A percentile compares a stretch with the other conserved stretches of the same genome.
Evolutionary conservation across 2,888 invertebrate genomes (phyloP).

Genomic region (Apoderus coryli): DNA sequence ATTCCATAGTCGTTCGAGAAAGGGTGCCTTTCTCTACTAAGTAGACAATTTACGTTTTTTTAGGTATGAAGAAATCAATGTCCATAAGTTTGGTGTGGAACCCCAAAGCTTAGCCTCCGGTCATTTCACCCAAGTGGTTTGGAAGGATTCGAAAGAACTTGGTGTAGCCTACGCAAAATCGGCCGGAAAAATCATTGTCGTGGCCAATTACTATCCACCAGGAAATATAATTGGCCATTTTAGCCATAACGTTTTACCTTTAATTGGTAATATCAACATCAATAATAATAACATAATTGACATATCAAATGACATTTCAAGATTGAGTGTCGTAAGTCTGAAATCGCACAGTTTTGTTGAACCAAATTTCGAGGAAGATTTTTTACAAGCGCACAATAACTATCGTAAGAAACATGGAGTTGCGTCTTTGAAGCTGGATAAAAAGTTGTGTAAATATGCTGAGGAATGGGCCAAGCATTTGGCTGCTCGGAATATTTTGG

Average conservation of each 20-base stretch:
- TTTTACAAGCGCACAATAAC: constrained; percentile 60
- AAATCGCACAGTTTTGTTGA: constrained; percentile 20
- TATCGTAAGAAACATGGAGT: constrained; percentile 56
- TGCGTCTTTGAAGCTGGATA: constrained; percentile 47
- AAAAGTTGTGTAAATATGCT: constrained; percentile 49
- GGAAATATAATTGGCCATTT: constrained; percentile 66
- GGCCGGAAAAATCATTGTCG: constrained; percentile 63
- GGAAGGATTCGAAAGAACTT: constrained; percentile 59
- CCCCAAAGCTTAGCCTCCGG: constrained; percentile 49
- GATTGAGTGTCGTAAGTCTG: constrained; percentile 21
- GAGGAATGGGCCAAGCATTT: constrained; percentile 59
- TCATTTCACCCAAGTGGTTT: constrained; percentile 66
- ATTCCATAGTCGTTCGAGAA: too few relatives aligned
- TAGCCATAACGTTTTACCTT: constrained; percentile 51
- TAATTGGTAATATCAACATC: constrained; percentile 22
- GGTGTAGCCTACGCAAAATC: constrained; percentile 58
- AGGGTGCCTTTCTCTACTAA: too few relatives aligned
- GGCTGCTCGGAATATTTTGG: constrained; percentile 47
- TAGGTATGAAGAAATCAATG: constrained; percentile 53
- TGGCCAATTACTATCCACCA: constrained; percentile 79
- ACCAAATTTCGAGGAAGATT: constrained; percentile 49
- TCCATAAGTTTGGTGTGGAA: constrained; percentile 52
- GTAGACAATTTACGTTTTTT: too few relatives aligned
- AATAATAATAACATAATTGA: constrained; percentile 29
- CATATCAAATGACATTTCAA: constrained; percentile 19